Evolutionary conservation across 2,113 vertebrate genomes (phyloP), one percentile per base, ranked within the genome.

Genomic region (Muscicapa adusta): DNA sequence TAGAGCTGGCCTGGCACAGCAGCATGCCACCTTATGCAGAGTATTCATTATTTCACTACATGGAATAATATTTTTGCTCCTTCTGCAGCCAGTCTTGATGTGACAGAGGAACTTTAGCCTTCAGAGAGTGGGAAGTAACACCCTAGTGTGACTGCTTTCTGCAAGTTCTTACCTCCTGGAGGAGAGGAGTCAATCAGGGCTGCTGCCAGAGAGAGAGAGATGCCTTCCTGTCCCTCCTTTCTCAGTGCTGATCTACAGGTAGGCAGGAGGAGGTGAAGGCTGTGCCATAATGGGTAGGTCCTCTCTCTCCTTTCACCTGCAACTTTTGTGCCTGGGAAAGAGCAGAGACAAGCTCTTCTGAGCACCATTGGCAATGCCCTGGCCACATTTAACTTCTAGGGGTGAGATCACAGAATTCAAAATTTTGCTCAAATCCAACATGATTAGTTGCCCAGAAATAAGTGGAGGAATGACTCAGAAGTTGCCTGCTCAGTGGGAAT

Each of bases 361-460:
- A 45, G n/a, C 0, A 0, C 24, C 56, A 51, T 0, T 63, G 42
- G 11, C 38, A 70, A 14, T 0, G 0, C 24, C 47, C 20, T 26
- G 28, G 14, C 48, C 38, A 85, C 42, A 23, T 93, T 75, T 62
- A 76, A 83, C 36, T 48, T 45, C 8, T 40, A 58, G 23, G 9
- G 7, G 5, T 38, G 67, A 88, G n/a, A 83, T 54, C 58, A 43
- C 18, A 76, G 58, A 85, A 93, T 62, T 88, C 15, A 33, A 75
- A 85, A 29, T 65, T 83, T 90, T 91, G 3, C 17, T 91, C 18
- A 90, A 79, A 88, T 80, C 18, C 66, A 70, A 14, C 38, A 34
- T 82, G 40, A 91, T 82, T 85, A 50, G 65, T 15, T 93, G 42
- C 12, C 25, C 40, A 88, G 67, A 94, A 93, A 38, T 62, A 83